phyloP scores from a whole-genome alignment of 1,140 invertebrate species.

The Halesus radiatus region DNA sequence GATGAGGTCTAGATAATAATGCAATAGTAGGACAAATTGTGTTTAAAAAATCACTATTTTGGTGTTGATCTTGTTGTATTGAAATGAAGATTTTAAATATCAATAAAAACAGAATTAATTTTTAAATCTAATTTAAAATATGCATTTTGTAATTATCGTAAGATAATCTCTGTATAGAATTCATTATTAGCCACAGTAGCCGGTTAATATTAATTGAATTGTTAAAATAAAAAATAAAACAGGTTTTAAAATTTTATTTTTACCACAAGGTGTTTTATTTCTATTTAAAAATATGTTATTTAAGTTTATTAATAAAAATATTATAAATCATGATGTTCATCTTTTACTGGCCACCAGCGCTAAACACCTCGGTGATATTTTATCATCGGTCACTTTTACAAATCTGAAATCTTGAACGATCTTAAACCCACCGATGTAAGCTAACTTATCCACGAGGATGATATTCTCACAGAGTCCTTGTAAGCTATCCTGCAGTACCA shows the following conservation, averaged over 20 bases:
- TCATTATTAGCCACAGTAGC: neutral
- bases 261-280: too few relatives aligned
- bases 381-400: slow-evolving; percentile 51
- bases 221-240: neutral
- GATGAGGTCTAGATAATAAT: slow-evolving; percentile 14
- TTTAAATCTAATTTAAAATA: too few relatives aligned
- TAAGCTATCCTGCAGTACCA: slow-evolving; percentile 45
- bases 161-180: neutral
- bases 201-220: neutral
- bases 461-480: slow-evolving; percentile 51
- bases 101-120: neutral
- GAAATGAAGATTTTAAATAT: neutral
- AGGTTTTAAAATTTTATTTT: neutral
- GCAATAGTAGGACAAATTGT: neutral
- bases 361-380: slow-evolving; percentile 50
- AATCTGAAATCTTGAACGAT: slow-evolving; percentile 13
- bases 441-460: slow-evolving; percentile 47
- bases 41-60: neutral
- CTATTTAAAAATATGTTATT: too few relatives aligned
- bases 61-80: neutral
- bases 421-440: slow-evolving; percentile 39
- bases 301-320: slow-evolving; percentile 4
- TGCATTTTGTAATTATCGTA: too few relatives aligned
- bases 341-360: slow-evolving; percentile 37
- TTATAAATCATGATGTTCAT: neutral